Conservation (phyloP, 1,140 invertebrate genomes). For the Hypsibius dujardini region DNA sequence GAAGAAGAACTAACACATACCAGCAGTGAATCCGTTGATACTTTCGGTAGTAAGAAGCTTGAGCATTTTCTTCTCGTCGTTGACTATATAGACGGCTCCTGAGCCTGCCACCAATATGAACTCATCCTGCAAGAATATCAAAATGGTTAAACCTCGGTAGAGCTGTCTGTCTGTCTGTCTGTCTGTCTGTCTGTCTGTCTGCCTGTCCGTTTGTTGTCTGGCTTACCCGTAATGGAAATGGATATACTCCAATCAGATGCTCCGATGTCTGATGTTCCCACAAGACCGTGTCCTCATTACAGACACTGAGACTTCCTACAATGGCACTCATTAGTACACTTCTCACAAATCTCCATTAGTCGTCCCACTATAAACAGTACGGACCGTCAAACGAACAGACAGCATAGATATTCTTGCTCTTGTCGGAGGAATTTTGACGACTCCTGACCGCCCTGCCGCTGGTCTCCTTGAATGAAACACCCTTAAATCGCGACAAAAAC, state of each 20-base stretch:
- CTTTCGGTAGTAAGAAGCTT: neutral
- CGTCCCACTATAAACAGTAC: neutral
- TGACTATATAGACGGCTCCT: neutral
- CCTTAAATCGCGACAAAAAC: neutral
- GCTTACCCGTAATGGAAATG: neutral
- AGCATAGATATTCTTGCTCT: neutral
- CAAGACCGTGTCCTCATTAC: slow-evolving; percentile 9
- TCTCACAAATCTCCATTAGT: too few species aligned
- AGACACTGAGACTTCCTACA: neutral
- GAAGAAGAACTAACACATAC: neutral
- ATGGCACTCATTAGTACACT: neutral
- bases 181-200: too few species aligned
- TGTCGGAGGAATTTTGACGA: neutral
- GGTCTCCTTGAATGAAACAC: neutral
- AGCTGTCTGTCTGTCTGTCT: too few species aligned
- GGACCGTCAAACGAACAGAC: neutral
- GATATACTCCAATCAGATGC: neutral
- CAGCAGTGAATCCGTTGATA: neutral
- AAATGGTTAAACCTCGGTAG: neutral
- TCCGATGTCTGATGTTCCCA: slow-evolving; percentile 8
- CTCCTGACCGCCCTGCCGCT: neutral
- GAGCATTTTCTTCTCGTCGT: neutral
- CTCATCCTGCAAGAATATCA: slow-evolving; percentile 7
- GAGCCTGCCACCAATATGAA: neutral
- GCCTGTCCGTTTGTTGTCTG: neutral